Base-by-base conservation (phyloP, 2,888 invertebrate genomes). In the Orchesella flavescens region DNA sequence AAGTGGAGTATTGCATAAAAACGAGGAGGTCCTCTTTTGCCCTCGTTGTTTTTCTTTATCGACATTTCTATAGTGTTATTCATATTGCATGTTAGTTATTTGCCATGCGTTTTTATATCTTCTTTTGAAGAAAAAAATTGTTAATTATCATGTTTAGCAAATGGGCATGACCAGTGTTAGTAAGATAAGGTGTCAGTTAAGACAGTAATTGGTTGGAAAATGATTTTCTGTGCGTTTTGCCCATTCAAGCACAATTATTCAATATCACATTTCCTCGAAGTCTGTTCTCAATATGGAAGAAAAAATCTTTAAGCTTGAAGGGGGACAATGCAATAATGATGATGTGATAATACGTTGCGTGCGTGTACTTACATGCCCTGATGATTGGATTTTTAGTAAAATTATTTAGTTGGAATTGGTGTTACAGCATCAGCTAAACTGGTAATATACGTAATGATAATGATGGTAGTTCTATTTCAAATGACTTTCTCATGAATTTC, bases 131-230 rank as follows among this genome's bases (percentile, higher is more conserved):
- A 66, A 76, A 66, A 55, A n/a, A 53, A 53, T 53, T 12, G 49
- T 55, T 76, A 76, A 76, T 76, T 66, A 76, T 76, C 49, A 66
- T 66, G 76, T 66, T 34, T 55, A 55, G 66, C 49, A 43, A 55
- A 55, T 76, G 76, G 66, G 44, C 76, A 76, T 76, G 66, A 44
- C 49, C 57, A 66, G 34, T 7, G 34, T 66, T 43, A 63, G 34
- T 17, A 34, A 34, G 63, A 63, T 34, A 57, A 66, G 57, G 65
- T 76, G 66, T 57, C 66, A 66, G 76, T 76, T 55, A 76, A 76
- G 65, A 55, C 76, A 66, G 76, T 55, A 55, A 76, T 55, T 66
- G 53, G 43, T 76, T 21, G 12, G 21, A 46, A 46, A 43, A 57
- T 57, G 57, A 57, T 17, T 57, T 57, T 19, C 19, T 57, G 57